Evolutionary conservation across 2,888 invertebrate genomes (phyloP), one percentile per base, ranked within the genome.

Genomic region (Dusona sp.): DNA sequence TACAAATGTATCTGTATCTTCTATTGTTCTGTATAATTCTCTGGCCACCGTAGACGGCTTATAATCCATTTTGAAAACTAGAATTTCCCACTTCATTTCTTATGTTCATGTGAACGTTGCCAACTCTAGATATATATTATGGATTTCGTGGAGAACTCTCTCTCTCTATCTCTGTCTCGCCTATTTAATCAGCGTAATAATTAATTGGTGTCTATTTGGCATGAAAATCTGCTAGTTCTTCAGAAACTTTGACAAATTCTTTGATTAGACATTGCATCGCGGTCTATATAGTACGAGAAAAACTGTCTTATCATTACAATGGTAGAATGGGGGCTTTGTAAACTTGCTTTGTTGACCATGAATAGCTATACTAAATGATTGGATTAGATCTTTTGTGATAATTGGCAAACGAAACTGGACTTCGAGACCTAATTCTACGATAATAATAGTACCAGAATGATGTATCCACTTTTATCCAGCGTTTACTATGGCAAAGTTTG

Each of bases 71-170:
- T 61, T 74, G 25, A 57, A 38, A 57, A 29, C 36, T 73, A 19
- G 11, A 83, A 48, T 11, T 57, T 68, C 29, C 68, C 51, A 51
- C n/a, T 16, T n/a, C 33, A 70, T 38, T 78, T 51, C 57, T 73
- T 64, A 65, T 29, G n/a, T 11, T 67, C 25, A 8, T 65, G 13
- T 61, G 16, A 29, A 78, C 25, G n/a, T 13, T 72, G 38, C 54
- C 1, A 48, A 70, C 65, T 25, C 67, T 11, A 82, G 86, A 88
- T 87, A 74, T 87, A 74, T 81, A 87, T 86, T 82, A 80, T 68
- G 29, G 45, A 16, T 25, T 77, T 68, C 51, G 22, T 42, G n/a
- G 16, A 67, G 29, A 65, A 51, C 54, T 42, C 68, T 73, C 54
- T 54, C 7, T 9, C 22, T 48, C 33, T 13, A 45, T 42, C 68